Evolutionary conservation across 2,113 vertebrate genomes (phyloP).

Genomic region (Electrona antarctica): DNA sequence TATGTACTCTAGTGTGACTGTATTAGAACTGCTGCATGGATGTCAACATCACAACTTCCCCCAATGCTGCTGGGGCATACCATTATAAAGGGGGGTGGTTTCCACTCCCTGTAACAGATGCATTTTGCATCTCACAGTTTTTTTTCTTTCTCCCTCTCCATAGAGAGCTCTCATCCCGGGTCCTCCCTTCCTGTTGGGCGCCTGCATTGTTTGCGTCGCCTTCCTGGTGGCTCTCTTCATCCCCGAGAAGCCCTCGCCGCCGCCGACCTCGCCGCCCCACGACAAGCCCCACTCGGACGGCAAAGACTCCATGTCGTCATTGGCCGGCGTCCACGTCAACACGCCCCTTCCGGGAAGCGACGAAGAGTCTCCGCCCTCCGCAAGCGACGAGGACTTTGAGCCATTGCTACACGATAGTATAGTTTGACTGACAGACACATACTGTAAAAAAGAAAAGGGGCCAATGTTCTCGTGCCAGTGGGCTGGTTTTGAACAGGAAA

Average conservation of each 20-base stretch:
- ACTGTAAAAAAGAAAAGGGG: neutral
- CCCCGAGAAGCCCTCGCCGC: constrained; percentile 78
- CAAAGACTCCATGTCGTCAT: constrained; percentile 79
- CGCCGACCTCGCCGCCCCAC: constrained; percentile 38
- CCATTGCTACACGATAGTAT: constrained; percentile 91
- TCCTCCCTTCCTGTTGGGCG: constrained; percentile 92
- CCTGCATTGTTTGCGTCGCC: constrained; percentile 88
- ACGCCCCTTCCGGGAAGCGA: constrained; percentile 81
- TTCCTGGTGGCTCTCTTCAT: constrained; percentile 96
- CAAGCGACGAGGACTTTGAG: constrained; percentile 87
- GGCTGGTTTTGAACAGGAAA: constrained; percentile 33
- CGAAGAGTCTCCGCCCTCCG: constrained; percentile 79
- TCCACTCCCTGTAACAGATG: too few relatives aligned
- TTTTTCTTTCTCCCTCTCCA: neutral
- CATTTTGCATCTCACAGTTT: neutral
- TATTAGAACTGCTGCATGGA: too few relatives aligned
- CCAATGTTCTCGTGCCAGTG: constrained; percentile 15
- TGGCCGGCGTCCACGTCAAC: constrained; percentile 77
- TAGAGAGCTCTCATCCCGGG: constrained; percentile 87
- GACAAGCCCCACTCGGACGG: constrained; percentile 75
- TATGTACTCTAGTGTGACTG: too few relatives aligned
- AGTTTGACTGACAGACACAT: constrained; percentile 77
- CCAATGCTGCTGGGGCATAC: too few relatives aligned
- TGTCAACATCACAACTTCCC: too few relatives aligned
- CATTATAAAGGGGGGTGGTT: too few relatives aligned